A percentile compares a stretch with the other conserved stretches of the same genome.
Conservation (phyloP, 2,888 invertebrate species). For the Andricus quercusramuli region DNA sequence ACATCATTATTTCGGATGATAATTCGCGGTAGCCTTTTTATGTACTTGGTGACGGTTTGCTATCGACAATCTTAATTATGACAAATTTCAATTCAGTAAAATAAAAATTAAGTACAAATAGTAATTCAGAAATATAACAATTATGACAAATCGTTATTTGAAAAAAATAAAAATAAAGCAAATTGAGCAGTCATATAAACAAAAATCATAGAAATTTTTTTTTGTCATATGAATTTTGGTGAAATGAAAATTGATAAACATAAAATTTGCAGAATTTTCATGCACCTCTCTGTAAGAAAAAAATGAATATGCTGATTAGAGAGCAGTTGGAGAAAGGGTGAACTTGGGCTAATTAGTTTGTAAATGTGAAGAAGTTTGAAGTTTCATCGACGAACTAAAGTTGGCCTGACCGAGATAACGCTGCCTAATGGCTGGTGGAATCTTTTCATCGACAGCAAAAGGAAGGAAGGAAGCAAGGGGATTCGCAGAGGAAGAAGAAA, state of each 20-base stretch:
- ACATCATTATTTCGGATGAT: no score
- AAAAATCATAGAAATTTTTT: not conserved
- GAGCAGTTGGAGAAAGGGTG: not conserved
- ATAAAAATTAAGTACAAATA: no score
- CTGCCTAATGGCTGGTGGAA: slow-evolving; percentile 34
- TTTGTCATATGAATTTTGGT: not conserved
- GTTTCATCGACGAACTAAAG: slow-evolving; percentile 7
- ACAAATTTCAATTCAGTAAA: no score
- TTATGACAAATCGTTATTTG: no score
- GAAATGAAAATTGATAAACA: no score
- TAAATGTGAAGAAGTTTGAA: slow-evolving; percentile 17
- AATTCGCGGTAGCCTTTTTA: no score
- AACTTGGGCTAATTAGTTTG: slow-evolving; percentile 32
- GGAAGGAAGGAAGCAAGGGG: slow-evolving; percentile 8
- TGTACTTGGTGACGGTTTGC: no score
- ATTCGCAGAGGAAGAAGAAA: slow-evolving; percentile 27
- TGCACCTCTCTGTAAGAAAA: not conserved
- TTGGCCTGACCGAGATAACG: slow-evolving; percentile 35
- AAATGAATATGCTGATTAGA: slow-evolving; percentile 19
- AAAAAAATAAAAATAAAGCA: no score
- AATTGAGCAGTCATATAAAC: no score
- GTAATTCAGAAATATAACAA: no score
- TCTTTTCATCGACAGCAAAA: slow-evolving; percentile 41
- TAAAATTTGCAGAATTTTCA: not conserved
- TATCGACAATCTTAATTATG: no score